A percentile compares a stretch with the other conserved stretches of the same genome.
Conservation (phyloP, 2,888 invertebrate species). For the Ashinkailepas kermadecensis region DNA sequence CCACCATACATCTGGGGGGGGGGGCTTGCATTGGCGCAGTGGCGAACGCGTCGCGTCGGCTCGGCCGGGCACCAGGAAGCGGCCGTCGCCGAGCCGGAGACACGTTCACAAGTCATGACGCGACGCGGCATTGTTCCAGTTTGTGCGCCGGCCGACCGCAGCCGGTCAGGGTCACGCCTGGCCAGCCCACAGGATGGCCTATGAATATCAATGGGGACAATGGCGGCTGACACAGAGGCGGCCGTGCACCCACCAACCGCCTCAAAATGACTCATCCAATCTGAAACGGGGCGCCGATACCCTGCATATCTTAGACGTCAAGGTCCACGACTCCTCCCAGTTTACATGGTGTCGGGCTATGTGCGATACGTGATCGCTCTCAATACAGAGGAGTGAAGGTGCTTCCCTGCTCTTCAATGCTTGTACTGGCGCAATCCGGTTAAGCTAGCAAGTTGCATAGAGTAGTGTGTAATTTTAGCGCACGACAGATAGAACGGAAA, state of each 20-base stretch:
- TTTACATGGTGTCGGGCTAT: not conserved
- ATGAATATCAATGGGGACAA: slow-evolving; percentile 16
- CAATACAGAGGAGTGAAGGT: not conserved
- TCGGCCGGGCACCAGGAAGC: not conserved
- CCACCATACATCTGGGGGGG: not conserved
- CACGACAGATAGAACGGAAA: not conserved
- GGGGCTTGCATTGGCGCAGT: not conserved
- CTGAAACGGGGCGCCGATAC: not conserved
- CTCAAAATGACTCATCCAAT: not conserved
- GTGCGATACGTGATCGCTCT: not conserved
- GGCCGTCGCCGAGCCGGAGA: too few species aligned
- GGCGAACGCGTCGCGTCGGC: not conserved
- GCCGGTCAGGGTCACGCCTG: not conserved
- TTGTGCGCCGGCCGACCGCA: not conserved
- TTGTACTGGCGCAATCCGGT: not conserved
- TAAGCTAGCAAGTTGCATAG: not conserved
- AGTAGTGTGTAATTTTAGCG: not conserved
- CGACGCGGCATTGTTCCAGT: not conserved
- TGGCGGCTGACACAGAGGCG: not conserved
- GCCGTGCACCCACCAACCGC: not conserved
- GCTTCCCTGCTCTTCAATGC: not conserved
- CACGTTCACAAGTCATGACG: too few species aligned
- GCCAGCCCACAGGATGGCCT: not conserved
- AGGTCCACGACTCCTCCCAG: not conserved
- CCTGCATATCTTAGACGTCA: not conserved